phyloP scores from a whole-genome alignment of 2,888 invertebrate species.

The Drosophila setosimentum region DNA sequence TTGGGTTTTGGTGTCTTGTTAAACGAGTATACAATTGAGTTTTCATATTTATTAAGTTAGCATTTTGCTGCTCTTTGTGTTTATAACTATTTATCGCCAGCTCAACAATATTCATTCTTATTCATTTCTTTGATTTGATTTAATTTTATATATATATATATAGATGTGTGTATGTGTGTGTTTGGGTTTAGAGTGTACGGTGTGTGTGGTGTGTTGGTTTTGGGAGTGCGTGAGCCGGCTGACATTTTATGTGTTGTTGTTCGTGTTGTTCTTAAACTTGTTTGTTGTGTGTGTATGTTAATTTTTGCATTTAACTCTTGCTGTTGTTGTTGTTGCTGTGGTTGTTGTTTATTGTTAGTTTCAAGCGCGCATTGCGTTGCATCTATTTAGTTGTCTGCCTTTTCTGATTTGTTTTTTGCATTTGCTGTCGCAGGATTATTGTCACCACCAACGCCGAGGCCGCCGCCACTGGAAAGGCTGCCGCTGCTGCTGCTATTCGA shows the following conservation, averaged over 20 bases:
- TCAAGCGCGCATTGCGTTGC: slow-evolving; percentile 66
- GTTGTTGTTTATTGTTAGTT: slow-evolving; percentile 55
- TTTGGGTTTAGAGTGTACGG: background rate
- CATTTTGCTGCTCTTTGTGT: slow-evolving; percentile 48
- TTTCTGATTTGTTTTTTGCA: slow-evolving; percentile 81
- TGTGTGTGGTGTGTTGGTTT: slow-evolving; percentile 8
- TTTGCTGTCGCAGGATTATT: slow-evolving; percentile 83
- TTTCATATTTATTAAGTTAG: slow-evolving; percentile 61
- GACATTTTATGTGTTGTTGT: slow-evolving; percentile 50
- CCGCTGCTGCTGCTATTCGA: slow-evolving; percentile 82
- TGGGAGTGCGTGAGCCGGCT: slow-evolving; percentile 51
- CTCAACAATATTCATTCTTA: slow-evolving; percentile 43
- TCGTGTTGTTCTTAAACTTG: slow-evolving; percentile 47
- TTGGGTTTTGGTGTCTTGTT: slow-evolving; percentile 72
- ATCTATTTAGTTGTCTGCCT: slow-evolving; percentile 79
- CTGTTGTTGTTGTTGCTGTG: slow-evolving; percentile 15
- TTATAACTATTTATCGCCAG: slow-evolving; percentile 59
- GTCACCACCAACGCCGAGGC: slow-evolving; percentile 74
- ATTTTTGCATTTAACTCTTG: slow-evolving; percentile 42
- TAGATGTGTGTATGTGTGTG: slow-evolving; percentile 1
- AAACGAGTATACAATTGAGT: slow-evolving; percentile 77
- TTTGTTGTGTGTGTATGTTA: slow-evolving; percentile 19
- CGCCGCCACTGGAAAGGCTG: slow-evolving; percentile 73
- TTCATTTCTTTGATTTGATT: slow-evolving; percentile 46
- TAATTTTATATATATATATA: slow-evolving; percentile 22